Evolutionary conservation across 2,113 vertebrate genomes (phyloP).

Genomic region (Sminthopsis crassicaudata): DNA sequence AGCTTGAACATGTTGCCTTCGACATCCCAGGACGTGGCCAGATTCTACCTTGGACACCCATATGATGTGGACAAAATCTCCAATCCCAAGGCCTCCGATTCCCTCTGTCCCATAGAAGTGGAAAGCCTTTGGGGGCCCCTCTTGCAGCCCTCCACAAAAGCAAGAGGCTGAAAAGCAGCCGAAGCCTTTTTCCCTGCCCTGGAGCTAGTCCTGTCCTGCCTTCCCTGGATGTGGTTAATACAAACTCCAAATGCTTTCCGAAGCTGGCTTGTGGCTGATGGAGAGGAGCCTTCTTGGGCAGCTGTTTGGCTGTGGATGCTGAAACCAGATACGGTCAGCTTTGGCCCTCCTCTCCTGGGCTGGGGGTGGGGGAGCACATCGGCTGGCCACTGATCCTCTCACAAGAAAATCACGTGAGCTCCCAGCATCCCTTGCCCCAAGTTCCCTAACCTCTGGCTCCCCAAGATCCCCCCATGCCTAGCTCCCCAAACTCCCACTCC

Average conservation of each 20-base stretch:
- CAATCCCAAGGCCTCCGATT: not conserved
- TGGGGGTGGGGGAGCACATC: not conserved
- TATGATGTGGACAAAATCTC: not conserved
- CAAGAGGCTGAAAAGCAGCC: not conserved
- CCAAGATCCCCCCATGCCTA: too few species aligned
- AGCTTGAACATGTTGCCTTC: not conserved
- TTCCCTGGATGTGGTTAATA: not conserved
- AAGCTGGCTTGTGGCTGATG: not conserved
- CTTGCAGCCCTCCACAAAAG: not conserved
- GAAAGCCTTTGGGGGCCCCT: not conserved
- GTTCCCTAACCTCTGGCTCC: too few species aligned
- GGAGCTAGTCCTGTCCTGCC: not conserved
- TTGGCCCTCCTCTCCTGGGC: too few species aligned
- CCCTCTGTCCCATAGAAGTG: not conserved
- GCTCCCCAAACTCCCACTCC: too few species aligned
- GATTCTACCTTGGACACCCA: not conserved
- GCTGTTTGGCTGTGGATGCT: not conserved
- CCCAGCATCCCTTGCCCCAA: too few species aligned
- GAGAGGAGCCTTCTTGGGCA: too few species aligned
- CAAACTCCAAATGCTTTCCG: not conserved
- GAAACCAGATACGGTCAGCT: not conserved
- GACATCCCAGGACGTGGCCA: not conserved
- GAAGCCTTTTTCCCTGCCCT: not conserved
- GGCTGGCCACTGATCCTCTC: not conserved
- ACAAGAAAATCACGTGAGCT: too few species aligned